Evolutionary conservation across 2,113 vertebrate species (phyloP).

Genomic region (Oceanodroma tethys): DNA sequence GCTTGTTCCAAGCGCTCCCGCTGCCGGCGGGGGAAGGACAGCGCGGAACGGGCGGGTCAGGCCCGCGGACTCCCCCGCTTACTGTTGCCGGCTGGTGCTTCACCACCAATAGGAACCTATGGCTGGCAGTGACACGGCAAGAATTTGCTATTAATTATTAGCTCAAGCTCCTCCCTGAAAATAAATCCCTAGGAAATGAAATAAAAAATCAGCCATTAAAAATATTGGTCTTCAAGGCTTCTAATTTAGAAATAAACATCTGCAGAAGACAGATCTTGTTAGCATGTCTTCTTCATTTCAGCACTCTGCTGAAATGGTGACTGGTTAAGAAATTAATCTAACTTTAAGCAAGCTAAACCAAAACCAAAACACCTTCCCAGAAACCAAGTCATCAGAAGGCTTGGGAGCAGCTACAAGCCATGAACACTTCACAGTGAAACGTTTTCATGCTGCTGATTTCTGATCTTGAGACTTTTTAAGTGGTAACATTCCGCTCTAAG

Average conservation of each 20-base stretch:
- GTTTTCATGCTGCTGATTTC: fast-evolving
- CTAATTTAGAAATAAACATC: fast-evolving
- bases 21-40: too few species aligned
- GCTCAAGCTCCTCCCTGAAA: too few species aligned
- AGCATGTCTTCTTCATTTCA: fast-evolving
- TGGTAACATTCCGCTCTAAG: fast-evolving
- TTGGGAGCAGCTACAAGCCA: background rate
- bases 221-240: fast-evolving
- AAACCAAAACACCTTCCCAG: background rate
- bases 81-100: too few species aligned
- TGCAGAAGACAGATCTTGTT: fast-evolving
- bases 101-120: too few species aligned
- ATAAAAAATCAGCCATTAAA: too few species aligned
- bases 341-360: background rate
- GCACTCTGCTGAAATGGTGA: fast-evolving
- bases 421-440: too few species aligned
- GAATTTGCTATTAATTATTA: fast-evolving
- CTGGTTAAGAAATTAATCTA: fast-evolving
- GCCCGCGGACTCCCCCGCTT: too few species aligned
- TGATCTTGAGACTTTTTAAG: too few species aligned
- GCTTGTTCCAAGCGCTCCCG: too few species aligned
- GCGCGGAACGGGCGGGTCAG: too few species aligned
- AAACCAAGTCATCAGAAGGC: background rate
- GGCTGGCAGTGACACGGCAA: background rate
- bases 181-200: fast-evolving